Percentiles rank a stretch among this genome's conserved stretches.
Conservation (phyloP, 1,140 invertebrate species). For the Drosophila aff. region DNA sequence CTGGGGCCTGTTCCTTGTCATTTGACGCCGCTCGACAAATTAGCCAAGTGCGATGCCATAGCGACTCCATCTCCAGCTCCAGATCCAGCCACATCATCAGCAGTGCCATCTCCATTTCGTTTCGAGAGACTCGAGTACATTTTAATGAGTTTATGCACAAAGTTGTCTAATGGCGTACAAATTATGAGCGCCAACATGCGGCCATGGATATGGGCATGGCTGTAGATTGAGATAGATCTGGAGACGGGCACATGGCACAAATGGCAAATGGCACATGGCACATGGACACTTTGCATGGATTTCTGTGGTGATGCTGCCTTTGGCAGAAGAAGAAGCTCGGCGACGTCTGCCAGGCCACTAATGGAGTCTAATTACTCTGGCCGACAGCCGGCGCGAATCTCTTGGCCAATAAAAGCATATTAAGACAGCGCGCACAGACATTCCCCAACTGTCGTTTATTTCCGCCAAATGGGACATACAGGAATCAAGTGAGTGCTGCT, state of each 20-base stretch:
- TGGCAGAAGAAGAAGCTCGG: constrained; percentile 8
- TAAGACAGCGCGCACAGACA: constrained; percentile 49
- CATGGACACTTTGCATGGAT: constrained; percentile 67
- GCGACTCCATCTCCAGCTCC: constrained; percentile 40
- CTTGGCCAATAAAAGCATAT: constrained; percentile 77
- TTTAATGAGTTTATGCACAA: constrained; percentile 80
- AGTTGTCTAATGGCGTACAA: constrained; percentile 79
- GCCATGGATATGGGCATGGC: constrained; percentile 36
- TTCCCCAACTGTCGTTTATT: constrained; percentile 69
- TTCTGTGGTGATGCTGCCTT: constrained; percentile 31
- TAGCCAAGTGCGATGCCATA: constrained; percentile 65
- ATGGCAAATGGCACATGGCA: constrained; percentile 32
- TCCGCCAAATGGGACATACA: constrained; percentile 27
- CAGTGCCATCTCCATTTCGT: constrained; percentile 56
- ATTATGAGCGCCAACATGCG: constrained; percentile 74
- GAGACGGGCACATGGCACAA: constrained; percentile 20
- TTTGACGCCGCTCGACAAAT: constrained; percentile 75
- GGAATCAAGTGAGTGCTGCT: constrained; percentile 18
- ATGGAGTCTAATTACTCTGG: constrained; percentile 77
- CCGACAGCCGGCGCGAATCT: constrained; percentile 48
- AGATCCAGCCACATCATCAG: constrained; percentile 38
- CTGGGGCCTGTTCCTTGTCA: constrained; percentile 56
- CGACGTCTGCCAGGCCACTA: constrained; percentile 58
- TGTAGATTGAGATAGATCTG: constrained; percentile 32
- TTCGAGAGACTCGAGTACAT: constrained; percentile 73